Base-by-base conservation (phyloP, 2,113 vertebrate genomes). In the Neofelis nebulosa region DNA sequence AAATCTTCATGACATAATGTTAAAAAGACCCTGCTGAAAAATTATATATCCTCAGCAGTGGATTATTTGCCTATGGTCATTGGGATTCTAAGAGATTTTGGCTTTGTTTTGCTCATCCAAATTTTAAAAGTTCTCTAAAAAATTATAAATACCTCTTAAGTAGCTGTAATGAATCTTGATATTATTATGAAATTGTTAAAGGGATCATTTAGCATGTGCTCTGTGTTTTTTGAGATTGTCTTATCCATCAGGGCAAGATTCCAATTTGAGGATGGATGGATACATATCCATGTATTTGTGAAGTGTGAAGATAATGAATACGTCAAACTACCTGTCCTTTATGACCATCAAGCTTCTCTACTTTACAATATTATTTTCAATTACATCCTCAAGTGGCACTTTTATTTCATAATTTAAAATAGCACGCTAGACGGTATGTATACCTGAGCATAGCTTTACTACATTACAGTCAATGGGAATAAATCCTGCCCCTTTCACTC, bases 321-420 rank as follows among this genome's bases (percentile, higher is more conserved):
- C 0, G 2, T 16, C 73, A 55, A 94, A 82, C 66, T 69, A 68
- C 55, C 82, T 25, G 93, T 85, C 88, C 92, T 96, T 97, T 97
- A 95, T 94, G 95, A 96, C 29, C 48, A 88, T 69, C 85, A 76
- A 97, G 94, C 41, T 74, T 93, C 98, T 90, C 69, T 52, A 89
- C 83, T 69, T 97, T 78, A 90, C 50, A 90, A 7, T 96, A 97
- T 88, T 85, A 61, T 97, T 98, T 98, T 95, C 87, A 45, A 94
- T 93, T 5, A 91, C 68, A 85, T 84, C 27, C 74, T 97, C 89
- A 74, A 95, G 71, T 96, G 95, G 55, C 3, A 14, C 23, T 91
- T 98, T 82, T 78, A 83, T 97, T 98, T 98, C 95, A 76, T 85
- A 73, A 97, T 94, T 97, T 96, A 97, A 94, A 92, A 92, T 71